Percentiles rank a stretch among this genome's conserved stretches.
phyloP scores from a whole-genome alignment of 2,888 invertebrate genomes.

The Megamerina dolium region DNA sequence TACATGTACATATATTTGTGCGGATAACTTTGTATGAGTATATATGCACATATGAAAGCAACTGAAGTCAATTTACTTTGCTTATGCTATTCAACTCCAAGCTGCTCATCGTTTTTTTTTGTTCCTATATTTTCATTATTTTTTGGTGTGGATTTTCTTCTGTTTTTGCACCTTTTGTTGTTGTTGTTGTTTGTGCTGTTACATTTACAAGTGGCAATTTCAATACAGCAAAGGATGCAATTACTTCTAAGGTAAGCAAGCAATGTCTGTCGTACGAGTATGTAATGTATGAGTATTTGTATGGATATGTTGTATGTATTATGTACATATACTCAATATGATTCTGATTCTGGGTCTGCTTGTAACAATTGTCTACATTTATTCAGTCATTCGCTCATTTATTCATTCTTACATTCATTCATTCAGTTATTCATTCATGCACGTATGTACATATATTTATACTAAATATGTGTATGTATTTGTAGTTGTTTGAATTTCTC shows the following conservation, averaged over 20 bases:
- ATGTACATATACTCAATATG: too few relatives aligned
- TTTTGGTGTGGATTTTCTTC: neutral
- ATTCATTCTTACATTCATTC: neutral
- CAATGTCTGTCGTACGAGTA: neutral
- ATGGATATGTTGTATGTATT: too few relatives aligned
- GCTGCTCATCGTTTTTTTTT: constrained; percentile 9
- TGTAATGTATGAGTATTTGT: neutral
- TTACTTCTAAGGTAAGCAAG: neutral
- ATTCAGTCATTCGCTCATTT: too few relatives aligned
- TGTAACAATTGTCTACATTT: too few relatives aligned
- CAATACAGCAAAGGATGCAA: neutral
- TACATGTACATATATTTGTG: too few relatives aligned
- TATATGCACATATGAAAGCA: too few relatives aligned
- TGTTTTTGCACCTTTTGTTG: neutral
- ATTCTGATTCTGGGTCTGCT: too few relatives aligned
- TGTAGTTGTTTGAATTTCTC: too few relatives aligned
- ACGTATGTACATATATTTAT: too few relatives aligned
- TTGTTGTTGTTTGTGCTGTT: neutral
- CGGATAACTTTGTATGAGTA: too few relatives aligned
- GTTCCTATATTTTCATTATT: neutral
- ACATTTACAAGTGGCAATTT: constrained; percentile 11
- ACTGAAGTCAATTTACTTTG: constrained; percentile 34
- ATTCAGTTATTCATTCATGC: constrained; percentile 2
- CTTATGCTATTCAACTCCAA: too few relatives aligned
- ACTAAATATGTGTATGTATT: too few relatives aligned